Evolutionary conservation across 2,888 invertebrate genomes (phyloP).

Genomic region (Myopa testacea): DNA sequence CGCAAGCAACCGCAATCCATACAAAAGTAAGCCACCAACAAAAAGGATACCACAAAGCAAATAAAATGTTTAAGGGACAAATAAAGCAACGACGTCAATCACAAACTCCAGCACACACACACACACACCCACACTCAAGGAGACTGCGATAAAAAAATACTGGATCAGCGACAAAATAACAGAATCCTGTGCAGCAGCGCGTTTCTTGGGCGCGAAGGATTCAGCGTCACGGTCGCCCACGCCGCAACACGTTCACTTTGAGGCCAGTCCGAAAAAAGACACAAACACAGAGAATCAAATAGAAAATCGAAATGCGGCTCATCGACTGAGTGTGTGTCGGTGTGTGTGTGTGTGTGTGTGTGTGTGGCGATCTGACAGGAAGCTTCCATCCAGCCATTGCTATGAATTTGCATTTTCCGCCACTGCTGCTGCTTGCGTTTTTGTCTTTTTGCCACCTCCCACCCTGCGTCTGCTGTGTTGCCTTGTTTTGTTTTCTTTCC

Average conservation of each 20-base stretch:
- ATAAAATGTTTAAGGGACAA: not conserved
- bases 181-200: conserved; percentile 7
- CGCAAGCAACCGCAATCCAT: not conserved
- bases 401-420: conserved; percentile 32
- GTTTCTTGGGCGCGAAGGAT: not conserved
- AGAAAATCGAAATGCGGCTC: conserved; percentile 29
- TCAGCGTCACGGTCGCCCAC: not conserved
- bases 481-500: not conserved
- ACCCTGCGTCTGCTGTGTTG: not conserved
- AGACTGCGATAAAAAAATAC: not conserved
- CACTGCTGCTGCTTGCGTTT: not conserved
- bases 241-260: conserved; percentile 13
- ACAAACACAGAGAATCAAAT: conserved; percentile 16
- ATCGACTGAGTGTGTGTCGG: conserved; percentile 2
- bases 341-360: not conserved
- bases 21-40: not conserved
- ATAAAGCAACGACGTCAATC: not conserved
- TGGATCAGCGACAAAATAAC: conserved; percentile 28
- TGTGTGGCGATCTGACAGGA: not conserved
- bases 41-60: not conserved
- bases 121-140: not conserved
- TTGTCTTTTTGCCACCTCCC: not conserved
- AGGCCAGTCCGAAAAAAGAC: not conserved
- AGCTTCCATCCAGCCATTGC: conserved; percentile 10
- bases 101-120: not conserved